These are phyloP conservation scores for Seira musarum DNA, from an alignment of 2,888 invertebrate species.

Conservation along the genomic window DNA sequence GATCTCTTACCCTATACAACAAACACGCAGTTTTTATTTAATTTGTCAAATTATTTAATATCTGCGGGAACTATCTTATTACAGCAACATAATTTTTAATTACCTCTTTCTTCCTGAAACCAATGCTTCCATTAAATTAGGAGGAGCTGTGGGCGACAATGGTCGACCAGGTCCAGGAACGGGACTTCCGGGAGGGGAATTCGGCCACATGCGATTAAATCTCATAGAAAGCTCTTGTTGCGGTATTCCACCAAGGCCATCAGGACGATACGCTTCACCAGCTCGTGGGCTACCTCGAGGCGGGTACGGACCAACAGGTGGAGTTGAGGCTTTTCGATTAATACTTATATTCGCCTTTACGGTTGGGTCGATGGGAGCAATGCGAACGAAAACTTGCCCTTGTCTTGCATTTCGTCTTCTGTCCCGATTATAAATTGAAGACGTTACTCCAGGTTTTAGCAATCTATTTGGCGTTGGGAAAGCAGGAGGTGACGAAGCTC, in stretches of 20 bases:
- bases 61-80: background rate
- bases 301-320: slow-evolving; percentile 20
- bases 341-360: slow-evolving; percentile 34
- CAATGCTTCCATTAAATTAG: slow-evolving; percentile 55
- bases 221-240: slow-evolving; percentile 46
- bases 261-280: slow-evolving; percentile 21
- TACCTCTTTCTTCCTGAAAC: slow-evolving; percentile 51
- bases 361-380: slow-evolving; percentile 60
- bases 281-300: slow-evolving; percentile 24
- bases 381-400: slow-evolving; percentile 61
- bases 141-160: slow-evolving; percentile 35
- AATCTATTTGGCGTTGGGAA: slow-evolving; percentile 36
- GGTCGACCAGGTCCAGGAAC: slow-evolving; percentile 30
- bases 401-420: slow-evolving; percentile 43
- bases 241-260: slow-evolving; percentile 56
- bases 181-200: slow-evolving; percentile 13
- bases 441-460: slow-evolving; percentile 26
- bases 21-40: background rate
- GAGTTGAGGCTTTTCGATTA: slow-evolving; percentile 34
- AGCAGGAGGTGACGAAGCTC: slow-evolving; percentile 20
- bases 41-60: background rate
- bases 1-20: slow-evolving; percentile 35
- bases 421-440: slow-evolving; percentile 39
- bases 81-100: background rate
- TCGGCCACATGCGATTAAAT: slow-evolving; percentile 54